Base-by-base conservation (phyloP, 1,140 invertebrate species). In the Bicyclus anynana region DNA sequence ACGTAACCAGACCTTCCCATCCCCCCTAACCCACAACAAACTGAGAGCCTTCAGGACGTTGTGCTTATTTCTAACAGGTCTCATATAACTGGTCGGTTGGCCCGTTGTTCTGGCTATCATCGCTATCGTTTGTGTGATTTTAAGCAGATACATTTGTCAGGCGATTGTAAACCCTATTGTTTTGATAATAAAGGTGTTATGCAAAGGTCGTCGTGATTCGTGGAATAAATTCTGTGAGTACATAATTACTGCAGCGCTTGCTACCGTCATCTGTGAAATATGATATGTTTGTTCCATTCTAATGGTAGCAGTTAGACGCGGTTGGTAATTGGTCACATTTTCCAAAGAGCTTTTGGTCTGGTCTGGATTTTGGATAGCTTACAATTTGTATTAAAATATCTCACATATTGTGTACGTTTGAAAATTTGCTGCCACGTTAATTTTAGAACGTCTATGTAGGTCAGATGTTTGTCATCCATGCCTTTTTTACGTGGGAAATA, bases 91-190 rank as follows among this genome's bases (percentile, higher is more conserved):
- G 69, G 73, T 38, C 53, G 49, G 48, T 37, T 27, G 51, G 59
- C 57, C 60, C 62, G 64, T 67, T 69, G 63, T 69, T 72, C 63
- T 47, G 65, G 65, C 62, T 63, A 72, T 69, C 71, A 71, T 64
- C 70, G 55, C 55, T 58, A 62, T 63, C 54, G 51, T 21, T 53
- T 47, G 50, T 54, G 53, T 40, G 49, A 51, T 47, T 46, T 53
- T 44, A 20, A 58, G 29, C 40, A 38, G 20, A 23, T 46, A 17
- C 7, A 59, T 50, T 48, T 42, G 33, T 26, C n/a, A 38, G n/a
- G 20, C 46, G 2, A 67, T 66, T 65, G 29, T 67, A 37, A 42
- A 53, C 50, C 49, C 55, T 70, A 65, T 62, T 4, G 7, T 33
- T 37, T 2, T n/a, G 9, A 12, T 16, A 47, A 17, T 56, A 33